Evolutionary conservation across 2,113 vertebrate genomes (phyloP).

Genomic region (Misgurnus anguillicaudatus): DNA sequence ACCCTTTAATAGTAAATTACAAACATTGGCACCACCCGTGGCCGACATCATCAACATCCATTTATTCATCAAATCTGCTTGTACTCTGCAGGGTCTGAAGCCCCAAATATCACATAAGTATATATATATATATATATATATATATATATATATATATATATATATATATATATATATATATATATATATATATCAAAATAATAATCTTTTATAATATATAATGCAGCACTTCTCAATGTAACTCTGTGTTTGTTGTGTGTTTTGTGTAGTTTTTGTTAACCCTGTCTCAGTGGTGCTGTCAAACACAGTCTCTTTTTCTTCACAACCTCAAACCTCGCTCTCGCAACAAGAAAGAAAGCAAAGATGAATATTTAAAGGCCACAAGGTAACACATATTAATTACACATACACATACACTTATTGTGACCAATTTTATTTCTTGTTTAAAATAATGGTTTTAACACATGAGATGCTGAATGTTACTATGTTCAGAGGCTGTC

Average conservation of each 20-base stretch:
- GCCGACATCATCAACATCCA: no score
- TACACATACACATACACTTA: neutral
- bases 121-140: no score
- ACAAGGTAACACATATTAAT: constrained; percentile 75
- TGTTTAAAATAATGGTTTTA: neutral
- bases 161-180: neutral
- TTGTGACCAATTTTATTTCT: neutral
- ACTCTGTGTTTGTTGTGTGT: constrained; percentile 37
- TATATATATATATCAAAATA: neutral
- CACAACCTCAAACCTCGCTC: constrained; percentile 87
- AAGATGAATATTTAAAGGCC: constrained; percentile 86
- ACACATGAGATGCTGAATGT: neutral
- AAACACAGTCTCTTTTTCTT: constrained; percentile 86
- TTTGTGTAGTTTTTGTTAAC: constrained; percentile 83
- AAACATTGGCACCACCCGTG: no score
- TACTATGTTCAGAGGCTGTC: constrained; percentile 75
- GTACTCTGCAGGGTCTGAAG: no score
- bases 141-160: no score
- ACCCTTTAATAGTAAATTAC: no score
- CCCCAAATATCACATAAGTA: no score
- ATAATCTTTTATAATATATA: neutral
- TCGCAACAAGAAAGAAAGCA: constrained; percentile 80
- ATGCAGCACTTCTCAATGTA: no score
- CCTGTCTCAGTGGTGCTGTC: constrained; percentile 91
- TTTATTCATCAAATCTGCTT: no score